A percentile compares a stretch with the other conserved stretches of the same genome.
phyloP scores from a whole-genome alignment of 1,140 invertebrate species.

The Drosophila ohnishii region DNA sequence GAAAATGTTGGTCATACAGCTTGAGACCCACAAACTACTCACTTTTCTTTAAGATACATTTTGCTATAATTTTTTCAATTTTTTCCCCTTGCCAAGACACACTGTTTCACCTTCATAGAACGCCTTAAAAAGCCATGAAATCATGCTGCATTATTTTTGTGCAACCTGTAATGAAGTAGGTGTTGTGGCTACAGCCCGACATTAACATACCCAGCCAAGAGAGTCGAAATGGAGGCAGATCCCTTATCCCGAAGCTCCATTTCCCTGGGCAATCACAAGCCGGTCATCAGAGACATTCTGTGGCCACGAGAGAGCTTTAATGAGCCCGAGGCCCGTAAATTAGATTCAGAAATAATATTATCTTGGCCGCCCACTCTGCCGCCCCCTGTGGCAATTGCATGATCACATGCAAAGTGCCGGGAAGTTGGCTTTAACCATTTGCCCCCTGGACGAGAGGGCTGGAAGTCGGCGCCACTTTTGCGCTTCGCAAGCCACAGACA shows the following conservation, averaged over 20 bases:
- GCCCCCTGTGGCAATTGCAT: constrained; percentile 49
- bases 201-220: constrained; percentile 52
- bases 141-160: constrained; percentile 53
- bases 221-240: constrained; percentile 25
- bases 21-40: not conserved
- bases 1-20: not conserved
- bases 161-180: constrained; percentile 67
- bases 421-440: constrained; percentile 33
- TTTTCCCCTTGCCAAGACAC: not conserved
- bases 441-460: constrained; percentile 24
- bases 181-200: constrained; percentile 43
- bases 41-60: not conserved
- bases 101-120: constrained; percentile 48
- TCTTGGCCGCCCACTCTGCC: constrained; percentile 11
- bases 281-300: constrained; percentile 58
- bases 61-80: not conserved
- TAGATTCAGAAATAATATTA: constrained; percentile 73
- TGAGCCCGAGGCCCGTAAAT: constrained; percentile 65
- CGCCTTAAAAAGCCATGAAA: constrained; percentile 43
- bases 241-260: constrained; percentile 3
- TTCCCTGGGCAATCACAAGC: constrained; percentile 58
- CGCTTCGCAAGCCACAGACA: constrained; percentile 73
- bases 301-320: constrained; percentile 39
- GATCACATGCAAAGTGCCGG: constrained; percentile 72
- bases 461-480: constrained; percentile 65